Evolutionary conservation across 2,888 invertebrate genomes (phyloP), one percentile per base, ranked within the genome.

Genomic region (Eurytoma californica): DNA sequence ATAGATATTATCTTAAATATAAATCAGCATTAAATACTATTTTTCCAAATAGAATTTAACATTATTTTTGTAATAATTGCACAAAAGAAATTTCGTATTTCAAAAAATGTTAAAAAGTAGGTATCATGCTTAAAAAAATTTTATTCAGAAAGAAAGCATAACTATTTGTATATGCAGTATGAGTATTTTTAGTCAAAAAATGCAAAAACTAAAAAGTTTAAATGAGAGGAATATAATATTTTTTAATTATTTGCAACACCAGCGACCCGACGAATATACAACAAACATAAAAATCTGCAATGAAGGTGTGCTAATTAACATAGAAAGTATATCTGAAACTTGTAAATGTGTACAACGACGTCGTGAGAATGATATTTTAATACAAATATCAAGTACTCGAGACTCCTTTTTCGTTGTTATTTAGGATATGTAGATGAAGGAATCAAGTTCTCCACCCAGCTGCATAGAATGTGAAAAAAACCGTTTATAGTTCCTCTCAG

Each of bases 231-330:
- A 24, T 24, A 24, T n/a, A n/a, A n/a, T n/a, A n/a, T n/a, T 66
- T 73, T 80, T 20, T n/a, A 84, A 85, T 85, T 84, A 82, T 82
- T 83, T 83, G 82, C 84, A 83, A 84, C 82, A 82, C 79, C 82
- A 70, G 84, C 83, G 80, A 14, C 70, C 58, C 57, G 66, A 72
- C 61, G 28, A n/a, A 39, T 39, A 39, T 0, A 9, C 39, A 39
- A 39, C 47, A 14, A 83, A 82, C 82, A 83, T 84, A 85, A 86
- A 86, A 86, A 86, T 86, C 85, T 86, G 86, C 86, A 87, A 87
- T 86, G 86, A 86, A 87, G 87, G 86, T 87, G 86, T 86, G 87
- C 86, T 86, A 86, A 87, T 87, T 86, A 84, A 83, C 77, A 82
- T 82, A 83, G 82, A 84, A 78, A 76, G 65, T 75, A 77, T 74